phyloP scores from a whole-genome alignment of 1,140 invertebrate genomes.

The Trissolcus basalis region DNA sequence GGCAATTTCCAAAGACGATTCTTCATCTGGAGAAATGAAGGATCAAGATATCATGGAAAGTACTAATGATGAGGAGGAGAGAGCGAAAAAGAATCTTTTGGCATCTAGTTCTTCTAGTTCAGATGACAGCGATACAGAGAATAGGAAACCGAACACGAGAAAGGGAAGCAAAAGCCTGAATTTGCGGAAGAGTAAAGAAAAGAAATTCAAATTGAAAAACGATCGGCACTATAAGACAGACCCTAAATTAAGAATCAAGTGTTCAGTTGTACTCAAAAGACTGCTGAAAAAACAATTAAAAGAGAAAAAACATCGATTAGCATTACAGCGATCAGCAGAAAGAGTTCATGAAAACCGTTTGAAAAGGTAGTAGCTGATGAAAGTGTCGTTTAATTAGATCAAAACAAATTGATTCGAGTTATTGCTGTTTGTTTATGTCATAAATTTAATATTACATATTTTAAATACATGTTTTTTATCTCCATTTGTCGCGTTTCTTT shows the following conservation, averaged over 20 bases:
- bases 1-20: neutral
- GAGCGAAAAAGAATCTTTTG: neutral
- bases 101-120: conserved; percentile 6
- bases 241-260: conserved; percentile 27
- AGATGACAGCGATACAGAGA: neutral
- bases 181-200: neutral
- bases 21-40: neutral
- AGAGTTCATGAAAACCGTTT: conserved; percentile 18
- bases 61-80: neutral
- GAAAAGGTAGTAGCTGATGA: conserved; percentile 31
- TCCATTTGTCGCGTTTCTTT: too few relatives aligned
- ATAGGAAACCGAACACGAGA: neutral
- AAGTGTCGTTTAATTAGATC: too few relatives aligned
- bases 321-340: conserved; percentile 21
- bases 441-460: too few relatives aligned
- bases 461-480: neutral
- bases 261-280: conserved; percentile 17
- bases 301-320: conserved; percentile 5
- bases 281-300: conserved; percentile 6
- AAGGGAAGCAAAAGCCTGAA: neutral
- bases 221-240: conserved; percentile 12
- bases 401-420: too few relatives aligned
- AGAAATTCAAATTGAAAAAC: conserved; percentile 16
- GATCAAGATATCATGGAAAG: neutral
- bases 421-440: too few relatives aligned